phyloP scores from a whole-genome alignment of 2,113 vertebrate genomes.

The Amphiprion percula region DNA sequence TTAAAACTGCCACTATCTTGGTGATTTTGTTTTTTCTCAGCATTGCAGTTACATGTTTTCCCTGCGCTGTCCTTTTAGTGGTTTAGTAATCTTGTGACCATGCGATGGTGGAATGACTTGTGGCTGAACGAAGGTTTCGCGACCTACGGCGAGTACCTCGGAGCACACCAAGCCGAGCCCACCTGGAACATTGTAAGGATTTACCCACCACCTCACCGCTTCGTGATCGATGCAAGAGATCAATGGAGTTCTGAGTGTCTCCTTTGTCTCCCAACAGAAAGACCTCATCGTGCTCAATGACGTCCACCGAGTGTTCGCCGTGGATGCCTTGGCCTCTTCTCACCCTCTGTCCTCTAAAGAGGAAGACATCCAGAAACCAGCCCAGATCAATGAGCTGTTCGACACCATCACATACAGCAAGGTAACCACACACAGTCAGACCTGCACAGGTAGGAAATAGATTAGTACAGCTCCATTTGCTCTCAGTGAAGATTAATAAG shows the following conservation, averaged over 20 bases:
- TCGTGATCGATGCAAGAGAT: neutral
- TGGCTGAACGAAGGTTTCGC: slow-evolving; percentile 98
- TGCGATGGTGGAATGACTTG: slow-evolving; percentile 96
- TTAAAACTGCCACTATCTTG: too few species aligned
- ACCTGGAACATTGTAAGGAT: slow-evolving; percentile 88
- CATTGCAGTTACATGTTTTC: neutral
- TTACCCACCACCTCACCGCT: neutral
- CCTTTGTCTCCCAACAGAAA: slow-evolving; percentile 80
- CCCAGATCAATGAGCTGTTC: slow-evolving; percentile 93
- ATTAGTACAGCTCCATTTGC: too few species aligned
- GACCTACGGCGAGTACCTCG: slow-evolving; percentile 94
- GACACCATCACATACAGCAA: slow-evolving; percentile 96
- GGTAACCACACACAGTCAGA: slow-evolving; percentile 72
- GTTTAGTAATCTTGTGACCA: slow-evolving; percentile 96
- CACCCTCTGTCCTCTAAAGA: slow-evolving; percentile 90
- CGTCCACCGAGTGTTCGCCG: slow-evolving; percentile 87
- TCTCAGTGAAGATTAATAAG: too few species aligned
- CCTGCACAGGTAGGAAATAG: too few species aligned
- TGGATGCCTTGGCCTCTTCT: slow-evolving; percentile 90
- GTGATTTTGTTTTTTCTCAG: too few species aligned
- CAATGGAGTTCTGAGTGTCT: neutral
- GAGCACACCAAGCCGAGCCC: slow-evolving; percentile 82
- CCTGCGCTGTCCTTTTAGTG: slow-evolving; percentile 83
- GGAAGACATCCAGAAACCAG: slow-evolving; percentile 88
- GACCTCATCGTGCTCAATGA: slow-evolving; percentile 91